Base-by-base conservation (phyloP, 1,140 invertebrate genomes). In the Heterodera carotae region DNA sequence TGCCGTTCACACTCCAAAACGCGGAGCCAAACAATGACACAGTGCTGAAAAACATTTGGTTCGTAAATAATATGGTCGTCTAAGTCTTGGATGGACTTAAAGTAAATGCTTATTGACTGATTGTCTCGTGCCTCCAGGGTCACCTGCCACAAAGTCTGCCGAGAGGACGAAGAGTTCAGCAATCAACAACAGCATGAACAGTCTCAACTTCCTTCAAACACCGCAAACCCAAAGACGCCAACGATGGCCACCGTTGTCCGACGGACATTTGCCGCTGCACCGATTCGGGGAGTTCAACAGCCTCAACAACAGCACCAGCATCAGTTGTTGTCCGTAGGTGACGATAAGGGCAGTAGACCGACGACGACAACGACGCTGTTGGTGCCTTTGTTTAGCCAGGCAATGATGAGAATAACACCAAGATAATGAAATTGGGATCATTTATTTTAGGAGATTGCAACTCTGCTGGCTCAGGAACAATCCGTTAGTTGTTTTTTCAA, bases 381-480 rank as follows among this genome's bases (percentile, higher is more conserved):
- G 59, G 72, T 74, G 29, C 72, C 72, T 6, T 12, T 34, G 25
- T 74, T 74, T 62, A 74, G 59, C 36, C 72, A 74, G 48, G 48
- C 48, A 56, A 22, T 22, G 5, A 56, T 56, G 48, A 43, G 12
- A 43, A 43, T 43, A 43, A 43, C 39, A n/a, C n/a, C n/a, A n/a
- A n/a, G n/a, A n/a, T n/a, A n/a, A n/a, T n/a, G n/a, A 43, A 43
- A 43, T 43, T 1, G n/a, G n/a, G n/a, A 5, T 7, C 39, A 43
- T 43, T 43, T 43, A 43, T 56, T 56, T 56, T 56, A 56, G 64
- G 72, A 74, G 36, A 8, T 74, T 29, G 27, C 72, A 18, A 2
- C 56, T 5, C 27, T 62, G 12, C 25, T 74, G 10, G 72, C 15
- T 1, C 59, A 31, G 2, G 56, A 62, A 33, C 27, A 74, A 64